Evolutionary conservation across 2,888 invertebrate genomes (phyloP).

Genomic region (Phragmatobia fuliginosa): DNA sequence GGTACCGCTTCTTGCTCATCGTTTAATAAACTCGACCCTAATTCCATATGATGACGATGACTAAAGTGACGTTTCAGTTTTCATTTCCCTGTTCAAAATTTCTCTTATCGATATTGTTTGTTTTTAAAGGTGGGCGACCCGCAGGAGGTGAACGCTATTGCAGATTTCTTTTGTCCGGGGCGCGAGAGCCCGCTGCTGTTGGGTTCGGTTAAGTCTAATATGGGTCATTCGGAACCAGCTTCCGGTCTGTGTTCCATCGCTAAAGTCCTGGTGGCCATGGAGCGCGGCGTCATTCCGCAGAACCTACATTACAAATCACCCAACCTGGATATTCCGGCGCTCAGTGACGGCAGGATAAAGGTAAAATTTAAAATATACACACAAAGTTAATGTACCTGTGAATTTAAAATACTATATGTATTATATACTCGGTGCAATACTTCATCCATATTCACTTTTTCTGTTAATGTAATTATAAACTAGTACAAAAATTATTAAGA

Average conservation of each 20-base stretch:
- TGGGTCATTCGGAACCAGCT: slow-evolving; percentile 99
- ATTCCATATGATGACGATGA: too few species aligned
- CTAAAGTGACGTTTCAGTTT: background rate
- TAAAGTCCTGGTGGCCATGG: slow-evolving; percentile 96
- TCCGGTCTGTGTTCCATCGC: slow-evolving; percentile 96
- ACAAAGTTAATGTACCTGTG: background rate
- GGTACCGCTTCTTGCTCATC: slow-evolving; percentile 81
- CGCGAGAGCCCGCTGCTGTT: slow-evolving; percentile 93
- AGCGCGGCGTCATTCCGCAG: slow-evolving; percentile 94
- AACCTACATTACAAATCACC: slow-evolving; percentile 96
- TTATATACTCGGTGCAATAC: too few species aligned
- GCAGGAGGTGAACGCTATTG: slow-evolving; percentile 98
- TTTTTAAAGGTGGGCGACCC: slow-evolving; percentile 95
- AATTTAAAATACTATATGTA: too few species aligned
- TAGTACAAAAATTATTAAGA: background rate
- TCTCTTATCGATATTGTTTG: background rate
- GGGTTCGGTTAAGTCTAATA: slow-evolving; percentile 99
- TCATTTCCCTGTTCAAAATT: background rate
- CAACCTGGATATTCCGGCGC: slow-evolving; percentile 96
- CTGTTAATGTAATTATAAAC: too few species aligned
- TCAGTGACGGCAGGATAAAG: slow-evolving; percentile 95
- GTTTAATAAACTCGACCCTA: too few species aligned
- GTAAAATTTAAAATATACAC: slow-evolving; percentile 58
- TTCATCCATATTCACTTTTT: too few species aligned
- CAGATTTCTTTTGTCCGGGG: slow-evolving; percentile 95